These are phyloP conservation scores for Corythaeola cristata DNA, from an alignment of 2,113 vertebrate species.

Conservation along the genomic window DNA sequence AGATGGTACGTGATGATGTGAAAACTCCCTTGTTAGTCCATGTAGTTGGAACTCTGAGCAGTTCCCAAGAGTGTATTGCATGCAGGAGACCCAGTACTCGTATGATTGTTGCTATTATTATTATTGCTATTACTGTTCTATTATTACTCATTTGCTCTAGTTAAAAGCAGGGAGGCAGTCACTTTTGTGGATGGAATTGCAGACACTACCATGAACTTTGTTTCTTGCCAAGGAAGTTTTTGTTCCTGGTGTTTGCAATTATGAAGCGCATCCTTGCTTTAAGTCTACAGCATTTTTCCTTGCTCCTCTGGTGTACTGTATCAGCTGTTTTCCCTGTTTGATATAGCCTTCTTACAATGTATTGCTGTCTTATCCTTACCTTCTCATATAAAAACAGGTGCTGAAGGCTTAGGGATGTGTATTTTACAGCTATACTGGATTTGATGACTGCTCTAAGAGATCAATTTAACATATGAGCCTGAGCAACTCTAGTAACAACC, in stretches of 20 bases:
- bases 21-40: fast-evolving
- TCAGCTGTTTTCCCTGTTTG: neutral
- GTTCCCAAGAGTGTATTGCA: neutral
- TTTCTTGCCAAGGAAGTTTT: neutral
- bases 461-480: neutral
- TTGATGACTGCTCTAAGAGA: neutral
- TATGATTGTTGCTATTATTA: neutral
- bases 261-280: neutral
- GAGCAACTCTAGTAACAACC: conserved; percentile 13
- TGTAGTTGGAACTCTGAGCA: neutral
- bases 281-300: neutral
- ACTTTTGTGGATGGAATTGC: neutral
- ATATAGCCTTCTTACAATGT: neutral
- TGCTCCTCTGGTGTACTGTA: neutral
- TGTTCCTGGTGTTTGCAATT: neutral
- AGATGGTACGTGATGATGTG: fast-evolving
- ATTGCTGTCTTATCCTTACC: neutral
- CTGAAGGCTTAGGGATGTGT: neutral
- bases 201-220: neutral
- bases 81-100: neutral
- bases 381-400: neutral
- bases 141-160: neutral
- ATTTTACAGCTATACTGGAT: conserved; percentile 25
- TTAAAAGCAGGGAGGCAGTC: neutral
- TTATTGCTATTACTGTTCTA: neutral